Evolutionary conservation across 2,113 vertebrate species (phyloP).

Genomic region (Nerophis lumbriciformis): DNA sequence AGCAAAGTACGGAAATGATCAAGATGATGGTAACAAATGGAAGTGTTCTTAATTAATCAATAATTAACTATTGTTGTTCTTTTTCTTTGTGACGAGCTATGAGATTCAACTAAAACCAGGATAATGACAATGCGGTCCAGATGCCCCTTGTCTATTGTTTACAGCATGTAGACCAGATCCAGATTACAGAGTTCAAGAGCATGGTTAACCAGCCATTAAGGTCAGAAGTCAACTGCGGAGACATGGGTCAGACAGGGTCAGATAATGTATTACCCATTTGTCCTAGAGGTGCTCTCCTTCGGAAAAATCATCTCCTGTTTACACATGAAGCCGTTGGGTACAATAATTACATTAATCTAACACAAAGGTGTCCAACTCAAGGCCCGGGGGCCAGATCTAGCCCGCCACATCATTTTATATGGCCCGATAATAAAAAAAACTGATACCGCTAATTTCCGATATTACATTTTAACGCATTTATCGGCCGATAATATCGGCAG

Average conservation of each 20-base stretch:
- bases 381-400: too few relatives aligned
- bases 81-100: neutral
- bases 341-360: neutral
- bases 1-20: neutral
- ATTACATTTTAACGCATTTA: too few relatives aligned
- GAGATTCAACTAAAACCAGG: slow-evolving; percentile 2
- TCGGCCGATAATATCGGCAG: too few relatives aligned
- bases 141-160: slow-evolving; percentile 17
- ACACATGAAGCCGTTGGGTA: neutral
- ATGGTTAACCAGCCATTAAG: slow-evolving; percentile 3
- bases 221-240: slow-evolving; percentile 16
- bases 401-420: too few relatives aligned
- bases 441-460: too few relatives aligned
- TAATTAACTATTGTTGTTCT: neutral
- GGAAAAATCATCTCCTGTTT: neutral
- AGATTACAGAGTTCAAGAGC: slow-evolving; percentile 13
- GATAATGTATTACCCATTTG: slow-evolving; percentile 6
- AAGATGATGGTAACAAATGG: slow-evolving; percentile 2
- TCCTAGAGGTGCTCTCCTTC: neutral
- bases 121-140: slow-evolving; percentile 12
- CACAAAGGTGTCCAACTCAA: too few relatives aligned
- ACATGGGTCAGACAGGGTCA: slow-evolving; percentile 5
- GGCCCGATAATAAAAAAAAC: too few relatives aligned
- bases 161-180: neutral
- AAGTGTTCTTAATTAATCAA: neutral